phyloP scores from a whole-genome alignment of 1,140 invertebrate genomes.

The Drosophila paulistorum region DNA sequence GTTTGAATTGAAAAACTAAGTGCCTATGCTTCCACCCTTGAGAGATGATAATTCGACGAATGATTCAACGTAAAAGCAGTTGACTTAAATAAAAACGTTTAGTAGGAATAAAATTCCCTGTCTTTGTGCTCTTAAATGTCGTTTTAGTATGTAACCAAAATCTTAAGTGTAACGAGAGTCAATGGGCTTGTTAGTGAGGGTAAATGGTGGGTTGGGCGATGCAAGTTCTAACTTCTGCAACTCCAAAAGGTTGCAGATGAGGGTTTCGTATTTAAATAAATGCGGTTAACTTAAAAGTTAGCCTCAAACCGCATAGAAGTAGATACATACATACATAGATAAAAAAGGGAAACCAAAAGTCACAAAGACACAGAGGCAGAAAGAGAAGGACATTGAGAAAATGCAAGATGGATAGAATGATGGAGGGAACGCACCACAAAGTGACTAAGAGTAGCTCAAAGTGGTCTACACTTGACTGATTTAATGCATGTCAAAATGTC shows the following conservation, averaged over 20 bases:
- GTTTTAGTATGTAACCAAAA: background rate
- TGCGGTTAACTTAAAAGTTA: constrained; percentile 25
- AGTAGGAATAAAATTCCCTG: no score
- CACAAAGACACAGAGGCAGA: background rate
- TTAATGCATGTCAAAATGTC: constrained; percentile 80
- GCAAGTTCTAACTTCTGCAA: constrained; percentile 2
- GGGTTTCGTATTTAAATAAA: constrained; percentile 20
- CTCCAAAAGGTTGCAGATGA: constrained; percentile 8
- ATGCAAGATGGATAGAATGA: background rate
- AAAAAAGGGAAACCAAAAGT: background rate
- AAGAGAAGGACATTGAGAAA: background rate
- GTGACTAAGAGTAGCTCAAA: constrained; percentile 53
- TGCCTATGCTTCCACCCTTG: no score
- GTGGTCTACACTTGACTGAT: constrained; percentile 71
- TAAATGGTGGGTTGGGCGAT: background rate
- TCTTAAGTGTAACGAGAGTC: background rate
- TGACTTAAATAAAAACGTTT: no score
- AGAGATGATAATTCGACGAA: no score
- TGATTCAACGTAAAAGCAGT: no score
- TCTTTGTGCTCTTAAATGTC: background rate
- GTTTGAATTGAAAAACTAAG: no score
- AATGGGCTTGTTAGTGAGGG: background rate
- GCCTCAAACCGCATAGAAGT: constrained; percentile 29
- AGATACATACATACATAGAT: background rate
- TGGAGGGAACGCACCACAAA: constrained; percentile 35